Evolutionary conservation across 2,888 invertebrate genomes (phyloP), one percentile per base, ranked within the genome.

Genomic region (Parasteatoda lunata): DNA sequence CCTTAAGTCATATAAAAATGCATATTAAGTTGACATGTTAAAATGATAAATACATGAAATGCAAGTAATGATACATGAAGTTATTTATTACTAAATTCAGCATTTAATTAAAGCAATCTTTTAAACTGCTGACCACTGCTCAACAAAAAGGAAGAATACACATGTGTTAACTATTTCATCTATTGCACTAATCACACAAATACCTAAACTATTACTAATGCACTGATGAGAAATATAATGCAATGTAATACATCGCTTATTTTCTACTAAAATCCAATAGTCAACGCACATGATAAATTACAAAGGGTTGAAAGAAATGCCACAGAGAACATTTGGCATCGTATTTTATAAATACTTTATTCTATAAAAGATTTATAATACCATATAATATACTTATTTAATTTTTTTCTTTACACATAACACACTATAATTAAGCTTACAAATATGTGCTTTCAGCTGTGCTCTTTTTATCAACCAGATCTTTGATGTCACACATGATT

Each of bases 141-240:
- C 13, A 72, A 80, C 79, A 64, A 15, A 80, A 72, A 51, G 68
- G 15, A 30, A 47, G 49, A 73, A 15, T n/a, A 73, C 15, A 52
- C 52, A 52, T 30, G 49, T 73, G 45, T 30, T 15, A 68, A 66
- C 49, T 70, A 70, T 68, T 45, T 51, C 66, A 85, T 65, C 85
- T 86, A 86, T 86, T 86, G 85, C 80, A 75, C 85, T 86, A 86
- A 78, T 64, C 48, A 84, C 84, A 79, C 68, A 84, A 83, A 77
- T 15, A 52, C 48, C 81, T 81, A 81, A 81, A n/a, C 81, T 81
- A 81, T 15, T 51, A 5, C 80, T 80, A 80, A 81, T 75, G 81
- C 78, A 79, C 78, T 69, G 75, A 64, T 84, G 73, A 73, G 77
- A 84, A 84, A 84, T 78, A 66, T 84, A 73, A 77, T 77, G 52